Percentiles rank a stretch among this genome's conserved stretches.
These are phyloP conservation scores for Allobates femoralis DNA, from an alignment of 2,797 vertebrate genomes.

Conservation along the genomic window DNA sequence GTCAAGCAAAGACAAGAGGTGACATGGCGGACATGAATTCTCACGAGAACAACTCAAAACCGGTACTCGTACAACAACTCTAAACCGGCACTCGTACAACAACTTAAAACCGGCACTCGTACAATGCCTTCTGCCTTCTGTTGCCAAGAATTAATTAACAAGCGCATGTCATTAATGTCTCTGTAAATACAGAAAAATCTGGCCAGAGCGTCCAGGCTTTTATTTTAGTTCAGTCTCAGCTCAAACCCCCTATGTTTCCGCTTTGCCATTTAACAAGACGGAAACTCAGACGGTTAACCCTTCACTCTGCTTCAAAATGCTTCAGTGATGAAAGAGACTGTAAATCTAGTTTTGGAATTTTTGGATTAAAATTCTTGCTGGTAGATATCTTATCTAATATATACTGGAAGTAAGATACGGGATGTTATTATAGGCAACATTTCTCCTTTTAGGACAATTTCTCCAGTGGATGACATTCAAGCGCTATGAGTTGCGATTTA, in stretches of 20 bases:
- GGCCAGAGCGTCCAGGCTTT: background rate
- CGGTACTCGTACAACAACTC: background rate
- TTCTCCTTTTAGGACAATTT: too few species aligned
- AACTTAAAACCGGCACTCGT: background rate
- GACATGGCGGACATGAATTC: background rate
- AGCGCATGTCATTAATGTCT: background rate
- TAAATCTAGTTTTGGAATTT: background rate
- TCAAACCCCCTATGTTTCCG: background rate
- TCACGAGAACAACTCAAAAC: background rate
- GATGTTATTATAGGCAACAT: background rate
- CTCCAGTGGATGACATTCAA: too few species aligned
- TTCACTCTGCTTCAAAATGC: background rate
- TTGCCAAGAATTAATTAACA: background rate
- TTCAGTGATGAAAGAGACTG: background rate
- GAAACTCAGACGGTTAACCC: background rate
- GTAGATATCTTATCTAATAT: background rate
- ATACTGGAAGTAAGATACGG: background rate
- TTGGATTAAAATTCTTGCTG: background rate
- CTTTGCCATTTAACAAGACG: background rate
- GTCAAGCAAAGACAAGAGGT: background rate
- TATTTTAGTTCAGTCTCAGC: background rate
- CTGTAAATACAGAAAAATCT: background rate
- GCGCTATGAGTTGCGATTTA: background rate
- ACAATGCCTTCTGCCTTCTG: background rate
- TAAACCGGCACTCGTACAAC: too few species aligned